Conservation (phyloP, 2,113 vertebrate genomes). For the Hippocampus abdominalis region DNA sequence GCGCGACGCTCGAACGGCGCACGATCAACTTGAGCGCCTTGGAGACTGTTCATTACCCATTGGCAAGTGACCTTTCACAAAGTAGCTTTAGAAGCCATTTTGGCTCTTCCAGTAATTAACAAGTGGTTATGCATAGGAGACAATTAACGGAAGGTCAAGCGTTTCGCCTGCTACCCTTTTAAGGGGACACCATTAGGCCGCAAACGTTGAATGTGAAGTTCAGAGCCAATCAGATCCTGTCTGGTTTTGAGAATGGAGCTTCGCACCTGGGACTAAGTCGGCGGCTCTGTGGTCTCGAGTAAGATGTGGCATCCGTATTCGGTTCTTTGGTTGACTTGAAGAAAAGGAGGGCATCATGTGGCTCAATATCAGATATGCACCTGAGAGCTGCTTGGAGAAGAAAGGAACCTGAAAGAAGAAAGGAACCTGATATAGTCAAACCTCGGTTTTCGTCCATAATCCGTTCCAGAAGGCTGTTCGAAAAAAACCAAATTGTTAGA, state of each 20-base stretch:
- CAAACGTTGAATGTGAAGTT: slow-evolving; percentile 51
- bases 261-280: slow-evolving; percentile 37
- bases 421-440: too few species aligned
- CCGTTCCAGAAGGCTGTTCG: too few species aligned
- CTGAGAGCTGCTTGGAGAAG: slow-evolving; percentile 22
- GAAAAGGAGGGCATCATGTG: slow-evolving; percentile 28
- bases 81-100: slow-evolving; percentile 65
- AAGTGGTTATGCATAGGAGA: slow-evolving; percentile 68
- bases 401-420: slow-evolving; percentile 18
- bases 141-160: slow-evolving; percentile 72
- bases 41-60: slow-evolving; percentile 59
- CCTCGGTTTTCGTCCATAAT: too few species aligned
- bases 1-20: slow-evolving; percentile 24
- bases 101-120: slow-evolving; percentile 67
- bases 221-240: slow-evolving; percentile 42
- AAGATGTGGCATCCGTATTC: slow-evolving; percentile 37
- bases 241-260: slow-evolving; percentile 35
- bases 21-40: slow-evolving; percentile 37
- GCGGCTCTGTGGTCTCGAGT: slow-evolving; percentile 33
- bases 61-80: slow-evolving; percentile 66
- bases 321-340: slow-evolving; percentile 38
- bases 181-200: slow-evolving; percentile 48
- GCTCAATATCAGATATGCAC: slow-evolving; percentile 48
- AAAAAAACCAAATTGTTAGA: too few species aligned
- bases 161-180: slow-evolving; percentile 58